Evolutionary conservation across 1,140 invertebrate species (phyloP).

Genomic region (Scaptomyza graminum): DNA sequence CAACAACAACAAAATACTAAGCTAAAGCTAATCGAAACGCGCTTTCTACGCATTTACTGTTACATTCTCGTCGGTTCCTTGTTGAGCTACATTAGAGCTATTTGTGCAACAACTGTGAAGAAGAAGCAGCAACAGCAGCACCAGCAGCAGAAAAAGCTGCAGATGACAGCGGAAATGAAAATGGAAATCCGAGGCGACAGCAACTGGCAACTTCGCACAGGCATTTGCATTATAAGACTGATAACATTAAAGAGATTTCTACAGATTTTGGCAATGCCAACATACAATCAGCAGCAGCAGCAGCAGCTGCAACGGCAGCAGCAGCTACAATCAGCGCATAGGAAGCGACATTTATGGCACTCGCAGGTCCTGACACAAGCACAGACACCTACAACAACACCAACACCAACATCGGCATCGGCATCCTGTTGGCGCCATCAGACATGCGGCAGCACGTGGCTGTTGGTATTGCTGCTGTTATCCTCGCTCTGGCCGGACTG

Average conservation of each 20-base stretch:
- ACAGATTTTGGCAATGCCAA: constrained; percentile 64
- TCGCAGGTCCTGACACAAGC: constrained; percentile 12
- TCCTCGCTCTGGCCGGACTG: constrained; percentile 74
- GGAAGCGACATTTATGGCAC: constrained; percentile 35
- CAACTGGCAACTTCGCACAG: constrained; percentile 62
- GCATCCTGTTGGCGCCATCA: constrained; percentile 46
- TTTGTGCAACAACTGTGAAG: constrained; percentile 50
- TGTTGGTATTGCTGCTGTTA: constrained; percentile 58
- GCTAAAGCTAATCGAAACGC: constrained; percentile 72
- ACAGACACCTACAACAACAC: too few species aligned
- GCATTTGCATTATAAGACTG: constrained; percentile 84
- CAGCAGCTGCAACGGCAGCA: constrained; percentile 22
- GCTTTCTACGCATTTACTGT: constrained; percentile 73
- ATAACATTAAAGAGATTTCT: constrained; percentile 83
- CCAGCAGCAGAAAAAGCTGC: constrained; percentile 9
- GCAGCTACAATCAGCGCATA: constrained; percentile 24
- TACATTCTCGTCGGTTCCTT: constrained; percentile 71
- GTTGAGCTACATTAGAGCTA: constrained; percentile 69
- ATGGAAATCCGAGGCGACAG: constrained; percentile 23
- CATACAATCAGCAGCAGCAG: constrained; percentile 42
- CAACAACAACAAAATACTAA: not conserved
- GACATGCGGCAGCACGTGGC: constrained; percentile 43
- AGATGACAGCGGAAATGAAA: constrained; percentile 20
- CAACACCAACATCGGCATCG: too few species aligned
- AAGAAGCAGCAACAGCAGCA: constrained; percentile 22